Evolutionary conservation across 2,888 invertebrate species (phyloP).

Genomic region (Nemoura dubitans): DNA sequence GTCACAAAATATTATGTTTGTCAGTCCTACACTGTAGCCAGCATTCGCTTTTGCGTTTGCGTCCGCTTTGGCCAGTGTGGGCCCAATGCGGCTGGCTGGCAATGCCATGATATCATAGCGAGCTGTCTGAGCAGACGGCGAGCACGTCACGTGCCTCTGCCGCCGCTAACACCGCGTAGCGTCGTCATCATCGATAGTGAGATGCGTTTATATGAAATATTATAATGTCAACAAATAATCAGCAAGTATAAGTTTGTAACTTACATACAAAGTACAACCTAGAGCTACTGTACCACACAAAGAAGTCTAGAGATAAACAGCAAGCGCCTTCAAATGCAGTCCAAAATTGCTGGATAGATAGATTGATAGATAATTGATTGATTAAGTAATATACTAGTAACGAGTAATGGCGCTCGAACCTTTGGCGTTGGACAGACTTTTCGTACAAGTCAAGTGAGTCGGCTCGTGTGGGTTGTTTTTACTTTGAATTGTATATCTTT

Average conservation of each 20-base stretch:
- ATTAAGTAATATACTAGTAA: slow-evolving; percentile 26
- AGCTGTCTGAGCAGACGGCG: neutral
- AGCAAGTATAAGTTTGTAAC: slow-evolving; percentile 30
- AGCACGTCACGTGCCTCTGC: neutral
- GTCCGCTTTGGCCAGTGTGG: slow-evolving; percentile 49
- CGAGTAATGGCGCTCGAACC: neutral
- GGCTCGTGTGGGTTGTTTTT: slow-evolving; percentile 30
- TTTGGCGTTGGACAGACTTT: slow-evolving; percentile 1
- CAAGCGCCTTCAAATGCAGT: slow-evolving; percentile 53
- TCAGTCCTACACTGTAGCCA: slow-evolving; percentile 52
- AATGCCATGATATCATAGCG: slow-evolving; percentile 14
- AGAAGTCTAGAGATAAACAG: slow-evolving; percentile 52
- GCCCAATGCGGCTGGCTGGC: slow-evolving; percentile 37
- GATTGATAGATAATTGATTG: slow-evolving; percentile 30
- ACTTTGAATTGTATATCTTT: slow-evolving; percentile 25
- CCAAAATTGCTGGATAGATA: slow-evolving; percentile 42
- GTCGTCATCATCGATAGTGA: slow-evolving; percentile 28
- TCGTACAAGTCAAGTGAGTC: neutral
- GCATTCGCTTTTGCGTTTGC: slow-evolving; percentile 29
- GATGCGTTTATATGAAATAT: slow-evolving; percentile 16
- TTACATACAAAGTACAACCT: slow-evolving; percentile 51
- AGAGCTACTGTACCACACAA: slow-evolving; percentile 53
- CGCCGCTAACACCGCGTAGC: neutral
- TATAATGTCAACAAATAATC: slow-evolving; percentile 32
- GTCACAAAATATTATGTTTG: slow-evolving; percentile 51